phyloP scores from a whole-genome alignment of 1,140 invertebrate species.

The Pissodes strobi region DNA sequence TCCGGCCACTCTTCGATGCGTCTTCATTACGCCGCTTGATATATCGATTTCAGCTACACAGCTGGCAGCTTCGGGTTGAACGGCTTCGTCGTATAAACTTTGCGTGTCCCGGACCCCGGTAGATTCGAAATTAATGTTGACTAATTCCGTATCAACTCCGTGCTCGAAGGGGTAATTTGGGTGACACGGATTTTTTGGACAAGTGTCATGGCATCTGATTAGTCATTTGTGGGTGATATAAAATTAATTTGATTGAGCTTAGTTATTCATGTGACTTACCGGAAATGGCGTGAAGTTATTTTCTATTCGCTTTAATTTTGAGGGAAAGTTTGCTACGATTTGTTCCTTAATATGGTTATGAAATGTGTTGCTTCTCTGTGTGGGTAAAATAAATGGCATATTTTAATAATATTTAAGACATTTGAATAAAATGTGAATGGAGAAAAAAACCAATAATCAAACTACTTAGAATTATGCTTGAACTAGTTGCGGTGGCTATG shows the following conservation, averaged over 20 bases:
- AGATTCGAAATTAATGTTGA: conserved; percentile 24
- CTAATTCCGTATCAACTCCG: conserved; percentile 5
- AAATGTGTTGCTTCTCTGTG: too few species aligned
- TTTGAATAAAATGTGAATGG: too few species aligned
- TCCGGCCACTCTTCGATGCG: conserved; percentile 1
- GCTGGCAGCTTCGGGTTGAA: conserved; percentile 21
- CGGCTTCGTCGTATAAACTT: conserved; percentile 14
- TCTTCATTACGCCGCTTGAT: conserved; percentile 13
- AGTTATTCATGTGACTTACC: neutral
- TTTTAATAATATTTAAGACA: too few species aligned
- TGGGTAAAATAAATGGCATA: too few species aligned
- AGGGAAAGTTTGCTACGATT: too few species aligned
- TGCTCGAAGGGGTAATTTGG: neutral
- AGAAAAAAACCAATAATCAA: too few species aligned
- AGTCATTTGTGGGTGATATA: neutral
- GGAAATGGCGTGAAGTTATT: neutral
- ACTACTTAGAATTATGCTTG: too few species aligned
- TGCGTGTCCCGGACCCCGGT: conserved; percentile 14
- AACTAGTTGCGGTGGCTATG: too few species aligned
- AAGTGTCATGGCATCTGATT: neutral
- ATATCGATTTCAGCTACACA: conserved; percentile 18
- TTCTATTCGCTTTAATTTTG: too few species aligned
- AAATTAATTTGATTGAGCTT: neutral
- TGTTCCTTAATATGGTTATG: too few species aligned
- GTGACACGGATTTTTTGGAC: neutral